Conservation (phyloP, 2,797 vertebrate genomes). For the Amblyraja radiata region DNA sequence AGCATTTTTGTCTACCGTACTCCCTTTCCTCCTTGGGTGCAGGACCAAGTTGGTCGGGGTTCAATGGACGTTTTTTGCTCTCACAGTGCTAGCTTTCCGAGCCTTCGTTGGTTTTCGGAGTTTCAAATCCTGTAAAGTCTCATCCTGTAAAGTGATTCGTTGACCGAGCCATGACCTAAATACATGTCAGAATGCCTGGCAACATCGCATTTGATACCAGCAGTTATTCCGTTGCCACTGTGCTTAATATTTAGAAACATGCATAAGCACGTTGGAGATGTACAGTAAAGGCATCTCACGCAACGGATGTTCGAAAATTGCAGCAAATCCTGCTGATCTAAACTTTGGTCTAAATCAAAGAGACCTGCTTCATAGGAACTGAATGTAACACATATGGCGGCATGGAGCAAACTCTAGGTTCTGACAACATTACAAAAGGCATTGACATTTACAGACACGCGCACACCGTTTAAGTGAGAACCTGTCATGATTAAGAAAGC, state of each 20-base stretch:
- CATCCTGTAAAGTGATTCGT: neutral
- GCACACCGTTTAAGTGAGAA: neutral
- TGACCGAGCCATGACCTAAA: neutral
- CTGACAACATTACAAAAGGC: neutral
- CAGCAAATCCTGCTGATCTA: neutral
- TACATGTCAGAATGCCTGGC: neutral
- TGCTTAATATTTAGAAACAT: neutral
- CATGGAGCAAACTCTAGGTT: neutral
- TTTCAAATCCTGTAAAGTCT: neutral
- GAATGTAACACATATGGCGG: neutral
- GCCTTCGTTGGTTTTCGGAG: neutral
- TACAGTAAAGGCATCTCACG: neutral
- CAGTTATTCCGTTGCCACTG: neutral
- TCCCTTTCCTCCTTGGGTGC: neutral
- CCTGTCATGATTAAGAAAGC: neutral
- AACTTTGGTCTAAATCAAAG: neutral
- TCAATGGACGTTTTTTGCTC: neutral
- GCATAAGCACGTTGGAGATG: neutral
- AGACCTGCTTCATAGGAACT: neutral
- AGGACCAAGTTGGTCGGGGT: too few relatives aligned
- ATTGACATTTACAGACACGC: too few relatives aligned
- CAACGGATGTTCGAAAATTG: neutral
- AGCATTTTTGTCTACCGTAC: too few relatives aligned
- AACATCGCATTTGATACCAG: neutral
- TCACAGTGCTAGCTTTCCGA: neutral